Conservation (phyloP, 2,888 invertebrate genomes). For the Aelia acuminata region DNA sequence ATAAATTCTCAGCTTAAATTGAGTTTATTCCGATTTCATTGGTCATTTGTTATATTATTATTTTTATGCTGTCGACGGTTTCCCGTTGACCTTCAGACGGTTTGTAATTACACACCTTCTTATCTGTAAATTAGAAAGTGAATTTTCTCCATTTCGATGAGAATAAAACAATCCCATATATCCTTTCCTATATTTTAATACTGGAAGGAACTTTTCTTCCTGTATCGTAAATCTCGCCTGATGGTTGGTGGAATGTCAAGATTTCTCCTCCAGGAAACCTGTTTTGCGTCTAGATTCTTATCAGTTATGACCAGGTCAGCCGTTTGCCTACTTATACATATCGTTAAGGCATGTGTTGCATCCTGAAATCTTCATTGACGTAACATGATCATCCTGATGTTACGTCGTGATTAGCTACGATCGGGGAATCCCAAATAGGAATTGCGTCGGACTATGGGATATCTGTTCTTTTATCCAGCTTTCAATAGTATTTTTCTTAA, state of each 20-base stretch:
- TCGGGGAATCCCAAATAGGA: neutral
- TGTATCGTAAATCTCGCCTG: slow-evolving; percentile 20
- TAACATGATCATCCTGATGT: slow-evolving; percentile 1
- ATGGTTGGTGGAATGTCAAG: slow-evolving; percentile 25
- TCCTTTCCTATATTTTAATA: neutral
- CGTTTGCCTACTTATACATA: neutral
- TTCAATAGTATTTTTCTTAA: neutral
- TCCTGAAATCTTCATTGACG: slow-evolving; percentile 23
- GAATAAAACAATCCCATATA: neutral
- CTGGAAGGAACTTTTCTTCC: slow-evolving; percentile 2
- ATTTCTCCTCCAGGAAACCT: slow-evolving; percentile 31
- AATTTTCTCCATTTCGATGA: slow-evolving; percentile 12
- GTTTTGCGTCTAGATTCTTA: neutral
- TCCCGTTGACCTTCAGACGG: neutral
- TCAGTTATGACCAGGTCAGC: slow-evolving; percentile 36
- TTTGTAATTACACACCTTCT: neutral
- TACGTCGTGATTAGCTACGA: neutral
- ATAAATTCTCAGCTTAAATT: too few relatives aligned
- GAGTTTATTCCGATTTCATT: too few relatives aligned
- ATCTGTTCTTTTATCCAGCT: neutral
- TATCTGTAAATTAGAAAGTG: neutral
- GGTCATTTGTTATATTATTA: too few relatives aligned
- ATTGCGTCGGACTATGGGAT: slow-evolving; percentile 7
- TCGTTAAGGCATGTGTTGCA: slow-evolving; percentile 9
- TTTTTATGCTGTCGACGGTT: neutral